Percentiles rank a stretch among this genome's conserved stretches.
Conservation (phyloP, 2,797 vertebrate species). For the Melanotaenia trifasciata region DNA sequence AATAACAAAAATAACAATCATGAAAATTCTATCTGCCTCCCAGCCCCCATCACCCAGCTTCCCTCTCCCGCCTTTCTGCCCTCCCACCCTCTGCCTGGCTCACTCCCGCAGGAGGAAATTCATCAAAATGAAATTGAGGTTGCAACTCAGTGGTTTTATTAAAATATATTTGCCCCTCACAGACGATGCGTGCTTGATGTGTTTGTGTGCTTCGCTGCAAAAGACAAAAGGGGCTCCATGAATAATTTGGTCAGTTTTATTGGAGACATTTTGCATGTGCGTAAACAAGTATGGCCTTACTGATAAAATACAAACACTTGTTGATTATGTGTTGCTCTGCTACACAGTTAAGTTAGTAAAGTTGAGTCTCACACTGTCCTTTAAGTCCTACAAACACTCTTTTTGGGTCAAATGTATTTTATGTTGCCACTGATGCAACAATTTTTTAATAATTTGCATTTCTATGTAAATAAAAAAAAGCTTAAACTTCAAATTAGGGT, state of each 20-base stretch:
- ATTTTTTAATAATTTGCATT: background rate
- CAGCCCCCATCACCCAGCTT: conserved; percentile 77
- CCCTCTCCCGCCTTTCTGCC: conserved; percentile 59
- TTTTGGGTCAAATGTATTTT: conserved; percentile 2
- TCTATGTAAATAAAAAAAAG: too few species aligned
- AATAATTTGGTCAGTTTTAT: conserved; percentile 71
- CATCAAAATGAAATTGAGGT: conserved; percentile 99
- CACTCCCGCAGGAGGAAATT: conserved; percentile 93
- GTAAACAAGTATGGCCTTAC: conserved; percentile 29
- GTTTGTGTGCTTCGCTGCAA: conserved; percentile 47
- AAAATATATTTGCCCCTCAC: conserved; percentile 88
- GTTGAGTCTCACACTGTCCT: conserved; percentile 1
- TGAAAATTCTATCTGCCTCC: conserved; percentile 96
- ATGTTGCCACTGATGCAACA: background rate
- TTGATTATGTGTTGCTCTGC: conserved; percentile 38
- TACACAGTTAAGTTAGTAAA: background rate
- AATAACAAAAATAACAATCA: conserved; percentile 90
- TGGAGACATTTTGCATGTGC: conserved; percentile 22
- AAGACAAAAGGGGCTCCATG: conserved; percentile 53
- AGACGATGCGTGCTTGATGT: conserved; percentile 51
- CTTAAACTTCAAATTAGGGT: too few species aligned
- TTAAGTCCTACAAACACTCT: background rate
- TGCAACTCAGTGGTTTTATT: conserved; percentile 99
- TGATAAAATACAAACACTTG: conserved; percentile 62
- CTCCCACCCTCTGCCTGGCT: conserved; percentile 71